Base-by-base conservation (phyloP, 1,140 invertebrate species). In the Sycophila sp. region DNA sequence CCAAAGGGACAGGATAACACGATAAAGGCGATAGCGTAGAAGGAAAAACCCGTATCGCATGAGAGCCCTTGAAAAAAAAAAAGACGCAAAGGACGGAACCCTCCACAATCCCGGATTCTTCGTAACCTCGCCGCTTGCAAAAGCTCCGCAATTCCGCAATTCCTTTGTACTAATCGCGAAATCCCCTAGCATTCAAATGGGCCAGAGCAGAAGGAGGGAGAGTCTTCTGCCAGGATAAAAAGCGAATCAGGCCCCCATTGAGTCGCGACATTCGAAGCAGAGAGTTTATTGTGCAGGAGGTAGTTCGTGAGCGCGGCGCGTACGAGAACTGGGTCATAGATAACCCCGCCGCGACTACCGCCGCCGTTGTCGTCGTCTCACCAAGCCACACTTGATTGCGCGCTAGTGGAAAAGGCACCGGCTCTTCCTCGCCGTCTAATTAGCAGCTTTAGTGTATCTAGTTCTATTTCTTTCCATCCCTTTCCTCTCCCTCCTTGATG, bases 381-480 rank as follows among this genome's bases (percentile, higher is more conserved):
- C n/a, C n/a, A n/a, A n/a, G n/a, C n/a, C n/a, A n/a, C 15, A n/a
- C 53, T 55, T 55, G 53, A 55, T 55, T 55, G 53, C 53, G 13
- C 53, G 30, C 30, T 15, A 24, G 42, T 47, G 19, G 40, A 73
- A 72, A 70, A 69, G 70, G 67, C 73, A 72, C n/a, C n/a, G n/a
- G n/a, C n/a, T n/a, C 53, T 55, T 32, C 30, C 15, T 59, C 73
- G 64, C 74, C 71, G 73, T 77, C 74, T 73, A 77, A 77, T 77
- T 76, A 77, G 74, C 73, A 71, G 71, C 73, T 75, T 73, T 73
- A 77, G 73, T 67, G n/a, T 65, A 15, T n/a, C 72, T 42, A 2
- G 19, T 24, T 34, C 42, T 47, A 22, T 47, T 17, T 34, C 30
- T 26, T 15, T 15, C 19, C 34, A 2, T 58, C 34, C 24, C 19